These are phyloP conservation scores for Epinephelus lanceolatus DNA, from an alignment of 2,113 vertebrate genomes.

Conservation along the genomic window DNA sequence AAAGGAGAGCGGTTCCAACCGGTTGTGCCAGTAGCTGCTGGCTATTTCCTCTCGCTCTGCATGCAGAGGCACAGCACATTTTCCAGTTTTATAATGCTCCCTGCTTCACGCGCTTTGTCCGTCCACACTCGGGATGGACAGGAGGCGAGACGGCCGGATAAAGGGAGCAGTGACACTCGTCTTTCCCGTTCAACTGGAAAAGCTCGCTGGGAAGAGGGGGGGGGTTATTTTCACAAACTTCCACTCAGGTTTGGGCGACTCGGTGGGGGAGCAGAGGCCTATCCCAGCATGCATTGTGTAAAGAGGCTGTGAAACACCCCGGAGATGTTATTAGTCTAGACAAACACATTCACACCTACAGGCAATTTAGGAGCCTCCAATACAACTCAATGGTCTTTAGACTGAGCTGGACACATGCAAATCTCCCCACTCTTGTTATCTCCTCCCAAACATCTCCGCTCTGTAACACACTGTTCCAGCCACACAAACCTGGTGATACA, in stretches of 20 bases:
- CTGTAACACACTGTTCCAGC: background rate
- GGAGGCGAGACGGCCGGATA: background rate
- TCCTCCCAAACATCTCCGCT: too few species aligned
- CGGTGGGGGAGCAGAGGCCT: background rate
- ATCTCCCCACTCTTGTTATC: background rate
- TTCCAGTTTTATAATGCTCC: slow-evolving; percentile 16
- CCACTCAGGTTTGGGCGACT: background rate
- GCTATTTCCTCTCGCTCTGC: slow-evolving; percentile 46
- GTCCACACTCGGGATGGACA: slow-evolving; percentile 1
- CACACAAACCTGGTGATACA: background rate
- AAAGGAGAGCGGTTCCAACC: slow-evolving; percentile 79
- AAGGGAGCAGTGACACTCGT: background rate
- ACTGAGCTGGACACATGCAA: background rate
- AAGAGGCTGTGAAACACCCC: background rate
- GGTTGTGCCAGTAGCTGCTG: slow-evolving; percentile 64
- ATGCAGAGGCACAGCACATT: slow-evolving; percentile 44
- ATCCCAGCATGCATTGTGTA: background rate
- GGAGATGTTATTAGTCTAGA: background rate
- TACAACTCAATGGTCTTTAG: background rate
- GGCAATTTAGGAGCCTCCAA: too few species aligned
- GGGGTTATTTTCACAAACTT: background rate
- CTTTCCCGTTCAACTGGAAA: background rate
- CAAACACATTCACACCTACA: slow-evolving; percentile 8
- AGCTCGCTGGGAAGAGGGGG: background rate
- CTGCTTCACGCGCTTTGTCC: background rate